Base-by-base conservation (phyloP, 30 jellyfish, hydroid and myxozoan species). In the Cassiopea xamachana region DNA sequence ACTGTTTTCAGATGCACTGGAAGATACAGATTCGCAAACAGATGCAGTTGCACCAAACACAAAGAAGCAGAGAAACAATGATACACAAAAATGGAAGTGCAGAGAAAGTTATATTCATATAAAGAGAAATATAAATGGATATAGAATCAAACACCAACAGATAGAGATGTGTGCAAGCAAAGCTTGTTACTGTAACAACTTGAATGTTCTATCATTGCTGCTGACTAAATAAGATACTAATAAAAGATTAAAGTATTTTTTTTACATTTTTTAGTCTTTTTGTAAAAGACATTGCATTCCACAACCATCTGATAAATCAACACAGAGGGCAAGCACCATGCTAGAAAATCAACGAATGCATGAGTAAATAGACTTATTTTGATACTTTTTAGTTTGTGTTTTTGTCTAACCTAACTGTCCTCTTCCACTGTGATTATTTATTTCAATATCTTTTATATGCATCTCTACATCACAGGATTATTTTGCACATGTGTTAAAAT, bases 271-370 rank as follows among this genome's bases (percentile, higher is more conserved):
- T 9, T 51, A 96, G 99, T 92, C 98, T 1, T 92, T 87, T 46
- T 96, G 99, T 49, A 87, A 94, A 19, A 89, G 93, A 75, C 99
- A 96, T 50, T 91, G 99, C 70, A 75, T 89, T 1, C 97, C 98
- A 19, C 94, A 81, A 61, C 98, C 99, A 18, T 46, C 88, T 1
- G 97, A 94, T 4, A 77, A 90, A 43, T 77, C 73, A 27, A 79
- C 87, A 62, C 90, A 80, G 59, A 68, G 92, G 77, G 77, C 89
- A 46, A 96, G 93, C 15, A 98, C 84, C 10, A 91, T 83, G n/a
- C 89, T 89, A 13, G 98, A 96, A 74, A 96, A 96, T 72, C 93
- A 87, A 46, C 60, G 99, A 74, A 94, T 96, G 1, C 89, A 96
- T 48, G 99, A 96, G 99, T 96, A 84, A 87, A 98, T 79, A 62